Conservation (phyloP, 2,888 invertebrate species). For the Lycia hirtaria region DNA sequence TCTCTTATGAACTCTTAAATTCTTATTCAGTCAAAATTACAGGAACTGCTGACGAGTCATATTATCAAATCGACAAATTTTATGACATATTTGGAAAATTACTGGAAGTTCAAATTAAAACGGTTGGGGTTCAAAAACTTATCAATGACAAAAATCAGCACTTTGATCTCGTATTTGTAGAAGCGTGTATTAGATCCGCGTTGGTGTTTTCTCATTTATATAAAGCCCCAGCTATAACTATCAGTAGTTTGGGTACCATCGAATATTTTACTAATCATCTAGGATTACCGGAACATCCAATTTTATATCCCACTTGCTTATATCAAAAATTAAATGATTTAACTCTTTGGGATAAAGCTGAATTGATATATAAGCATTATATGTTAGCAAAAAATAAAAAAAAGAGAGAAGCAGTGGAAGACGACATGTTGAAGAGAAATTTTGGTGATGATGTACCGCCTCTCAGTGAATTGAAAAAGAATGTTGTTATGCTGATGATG, state of each 20-base stretch:
- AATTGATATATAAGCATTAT: slow-evolving; percentile 37
- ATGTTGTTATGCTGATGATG: slow-evolving; percentile 62
- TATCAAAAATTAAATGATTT: slow-evolving; percentile 45
- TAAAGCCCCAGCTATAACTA: slow-evolving; percentile 52
- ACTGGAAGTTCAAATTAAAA: slow-evolving; percentile 44
- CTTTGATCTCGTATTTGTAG: slow-evolving; percentile 55
- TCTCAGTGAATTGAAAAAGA: slow-evolving; percentile 42
- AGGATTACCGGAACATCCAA: slow-evolving; percentile 41
- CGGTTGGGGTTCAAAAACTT: slow-evolving; percentile 43
- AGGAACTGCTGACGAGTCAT: slow-evolving; percentile 1
- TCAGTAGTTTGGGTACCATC: slow-evolving; percentile 51
- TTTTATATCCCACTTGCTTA: slow-evolving; percentile 33
- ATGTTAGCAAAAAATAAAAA: slow-evolving; percentile 23
- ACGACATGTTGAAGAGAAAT: slow-evolving; percentile 37
- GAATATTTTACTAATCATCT: slow-evolving; percentile 32
- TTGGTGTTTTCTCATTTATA: slow-evolving; percentile 46
- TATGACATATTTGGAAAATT: slow-evolving; percentile 11
- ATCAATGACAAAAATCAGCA: slow-evolving; percentile 40
- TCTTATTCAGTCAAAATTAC: neutral
- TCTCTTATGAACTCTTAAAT: neutral
- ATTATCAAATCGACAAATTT: neutral
- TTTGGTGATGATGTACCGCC: slow-evolving; percentile 49
- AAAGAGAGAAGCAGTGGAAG: slow-evolving; percentile 32
- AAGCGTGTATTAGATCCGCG: slow-evolving; percentile 43
- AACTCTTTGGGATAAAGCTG: slow-evolving; percentile 51